Evolutionary conservation across 1,140 invertebrate genomes (phyloP).

Genomic region (Luehdorfia chinensis): DNA sequence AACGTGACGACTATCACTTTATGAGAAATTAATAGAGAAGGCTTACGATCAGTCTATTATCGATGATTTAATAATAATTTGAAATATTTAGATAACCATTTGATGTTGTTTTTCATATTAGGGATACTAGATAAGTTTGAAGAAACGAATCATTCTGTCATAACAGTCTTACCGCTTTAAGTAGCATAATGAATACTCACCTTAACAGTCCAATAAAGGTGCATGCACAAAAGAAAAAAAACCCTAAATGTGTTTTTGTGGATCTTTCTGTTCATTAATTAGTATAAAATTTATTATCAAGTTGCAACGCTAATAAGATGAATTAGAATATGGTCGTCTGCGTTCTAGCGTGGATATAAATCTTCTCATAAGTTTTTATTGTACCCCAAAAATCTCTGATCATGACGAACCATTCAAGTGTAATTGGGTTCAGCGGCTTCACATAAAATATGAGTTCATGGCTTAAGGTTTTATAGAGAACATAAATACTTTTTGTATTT

Average conservation of each 20-base stretch:
- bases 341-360: slow-evolving; percentile 60
- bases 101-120: no score
- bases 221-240: slow-evolving; percentile 7
- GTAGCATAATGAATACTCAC: no score
- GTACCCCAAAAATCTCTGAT: slow-evolving; percentile 65
- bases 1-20: no score
- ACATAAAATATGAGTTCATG: slow-evolving; percentile 72
- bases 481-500: slow-evolving; percentile 74
- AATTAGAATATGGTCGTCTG: slow-evolving; percentile 51
- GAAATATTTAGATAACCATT: no score
- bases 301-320: slow-evolving; percentile 56
- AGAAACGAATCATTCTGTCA: no score
- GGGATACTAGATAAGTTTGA: no score
- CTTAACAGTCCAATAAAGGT: slow-evolving; percentile 14
- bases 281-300: slow-evolving; percentile 56
- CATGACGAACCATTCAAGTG: slow-evolving; percentile 72
- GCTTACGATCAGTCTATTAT: no score
- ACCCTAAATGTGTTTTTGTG: slow-evolving; percentile 15
- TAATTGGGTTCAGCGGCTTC: slow-evolving; percentile 71
- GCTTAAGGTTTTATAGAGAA: slow-evolving; percentile 66
- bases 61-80: no score
- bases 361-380: slow-evolving; percentile 65
- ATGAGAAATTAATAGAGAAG: no score
- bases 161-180: no score
- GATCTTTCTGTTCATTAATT: slow-evolving; percentile 37